Evolutionary conservation across 2,797 vertebrate species (phyloP).

Genomic region (Etheostoma perlongum): DNA sequence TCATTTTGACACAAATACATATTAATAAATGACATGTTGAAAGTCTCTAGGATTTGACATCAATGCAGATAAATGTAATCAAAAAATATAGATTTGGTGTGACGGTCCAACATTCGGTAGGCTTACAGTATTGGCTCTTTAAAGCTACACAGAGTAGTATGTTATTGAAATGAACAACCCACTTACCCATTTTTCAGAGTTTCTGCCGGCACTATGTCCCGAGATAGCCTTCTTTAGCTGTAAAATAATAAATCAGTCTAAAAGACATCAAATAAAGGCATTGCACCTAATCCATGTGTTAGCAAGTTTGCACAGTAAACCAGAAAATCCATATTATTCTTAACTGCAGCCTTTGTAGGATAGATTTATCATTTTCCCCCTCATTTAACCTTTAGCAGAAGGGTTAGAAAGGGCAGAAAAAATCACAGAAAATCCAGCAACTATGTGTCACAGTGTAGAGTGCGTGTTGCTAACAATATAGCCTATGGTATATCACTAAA

Average conservation of each 20-base stretch:
- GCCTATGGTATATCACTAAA: slow-evolving; percentile 38
- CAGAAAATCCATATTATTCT: background rate
- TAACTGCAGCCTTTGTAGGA: background rate
- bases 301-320: background rate
- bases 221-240: background rate
- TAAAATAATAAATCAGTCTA: background rate
- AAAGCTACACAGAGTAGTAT: too few species aligned
- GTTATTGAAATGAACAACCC: too few species aligned
- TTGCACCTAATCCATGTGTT: background rate
- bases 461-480: slow-evolving; percentile 48
- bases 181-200: too few species aligned
- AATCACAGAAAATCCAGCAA: background rate
- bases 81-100: too few species aligned
- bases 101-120: too few species aligned
- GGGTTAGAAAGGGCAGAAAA: background rate
- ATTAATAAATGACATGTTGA: too few species aligned
- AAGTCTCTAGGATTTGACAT: too few species aligned
- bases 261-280: background rate
- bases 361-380: background rate
- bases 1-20: too few species aligned
- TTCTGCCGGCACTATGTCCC: too few species aligned
- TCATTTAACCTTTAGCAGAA: slow-evolving; percentile 7
- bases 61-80: too few species aligned
- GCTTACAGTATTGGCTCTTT: too few species aligned
- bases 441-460: background rate